These are phyloP conservation scores for Bubo scandiacus DNA, from an alignment of 2,113 vertebrate species.

Conservation along the genomic window DNA sequence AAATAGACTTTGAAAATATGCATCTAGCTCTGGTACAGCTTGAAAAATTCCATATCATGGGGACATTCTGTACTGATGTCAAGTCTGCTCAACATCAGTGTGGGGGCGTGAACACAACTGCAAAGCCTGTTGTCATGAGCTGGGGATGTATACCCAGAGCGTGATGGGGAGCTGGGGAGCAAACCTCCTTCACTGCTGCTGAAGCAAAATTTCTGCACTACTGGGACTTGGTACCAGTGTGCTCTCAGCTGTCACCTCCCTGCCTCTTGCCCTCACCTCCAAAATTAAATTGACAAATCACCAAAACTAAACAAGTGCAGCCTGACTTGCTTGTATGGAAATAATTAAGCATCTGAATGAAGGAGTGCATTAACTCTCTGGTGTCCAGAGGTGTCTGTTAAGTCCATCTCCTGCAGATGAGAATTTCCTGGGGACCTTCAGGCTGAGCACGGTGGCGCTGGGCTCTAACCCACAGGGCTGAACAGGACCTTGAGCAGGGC, in stretches of 20 bases:
- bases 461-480: not conserved
- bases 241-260: not conserved
- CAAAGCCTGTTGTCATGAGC: not conserved
- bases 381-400: not conserved
- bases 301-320: not conserved
- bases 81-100: not conserved
- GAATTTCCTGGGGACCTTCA: not conserved
- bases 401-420: not conserved
- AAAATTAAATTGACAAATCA: not conserved
- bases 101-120: accelerated
- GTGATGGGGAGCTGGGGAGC: accelerated
- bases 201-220: not conserved
- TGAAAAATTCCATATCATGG: not conserved
- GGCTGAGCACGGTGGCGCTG: not conserved
- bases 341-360: not conserved
- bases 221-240: not conserved
- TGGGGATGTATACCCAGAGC: accelerated
- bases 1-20: not conserved
- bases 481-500: not conserved
- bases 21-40: not conserved
- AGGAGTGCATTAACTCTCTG: not conserved
- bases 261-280: not conserved
- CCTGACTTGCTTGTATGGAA: not conserved
- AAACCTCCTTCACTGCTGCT: not conserved
- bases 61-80: not conserved